Percentiles rank a stretch among this genome's conserved stretches.
Conservation (phyloP, 2,113 vertebrate species). For the Shinisaurus crocodilurus region DNA sequence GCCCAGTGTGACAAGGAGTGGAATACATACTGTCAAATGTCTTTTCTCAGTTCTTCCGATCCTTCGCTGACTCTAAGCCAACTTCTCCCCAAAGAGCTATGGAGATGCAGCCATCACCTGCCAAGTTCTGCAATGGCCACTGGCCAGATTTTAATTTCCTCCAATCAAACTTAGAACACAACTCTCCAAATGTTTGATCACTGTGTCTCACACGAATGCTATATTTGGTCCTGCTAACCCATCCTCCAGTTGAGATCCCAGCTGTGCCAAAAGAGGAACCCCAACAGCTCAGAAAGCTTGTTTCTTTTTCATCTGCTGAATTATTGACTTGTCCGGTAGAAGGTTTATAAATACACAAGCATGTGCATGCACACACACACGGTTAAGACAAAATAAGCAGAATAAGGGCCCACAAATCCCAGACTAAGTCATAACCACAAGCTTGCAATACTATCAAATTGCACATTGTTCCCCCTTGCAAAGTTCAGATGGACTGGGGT, state of each 20-base stretch:
- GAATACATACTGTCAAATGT: not conserved
- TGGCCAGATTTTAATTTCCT: constrained; percentile 52
- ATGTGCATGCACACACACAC: not conserved
- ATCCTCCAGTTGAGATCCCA: not conserved
- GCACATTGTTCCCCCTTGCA: no score
- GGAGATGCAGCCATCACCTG: not conserved
- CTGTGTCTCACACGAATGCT: not conserved
- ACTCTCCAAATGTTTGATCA: constrained; percentile 42
- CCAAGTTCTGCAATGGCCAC: constrained; percentile 36
- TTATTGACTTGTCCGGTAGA: constrained; percentile 35
- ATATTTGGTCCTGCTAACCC: not conserved
- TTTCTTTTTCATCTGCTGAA: constrained; percentile 47
- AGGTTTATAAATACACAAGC: not conserved
- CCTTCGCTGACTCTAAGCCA: not conserved
- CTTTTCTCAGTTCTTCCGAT: constrained; percentile 11
- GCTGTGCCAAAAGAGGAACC: constrained; percentile 22
- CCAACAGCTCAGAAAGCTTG: constrained; percentile 20
- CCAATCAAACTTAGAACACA: constrained; percentile 23
- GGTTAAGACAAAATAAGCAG: not conserved
- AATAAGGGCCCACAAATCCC: constrained; percentile 39
- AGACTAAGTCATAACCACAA: constrained; percentile 14
- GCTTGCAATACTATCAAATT: not conserved
- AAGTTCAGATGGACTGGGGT: no score
- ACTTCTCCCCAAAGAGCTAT: not conserved
- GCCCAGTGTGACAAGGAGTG: not conserved